These are phyloP conservation scores for Monodelphis domestica DNA, from an alignment of 2,797 vertebrate species.

Conservation along the genomic window DNA sequence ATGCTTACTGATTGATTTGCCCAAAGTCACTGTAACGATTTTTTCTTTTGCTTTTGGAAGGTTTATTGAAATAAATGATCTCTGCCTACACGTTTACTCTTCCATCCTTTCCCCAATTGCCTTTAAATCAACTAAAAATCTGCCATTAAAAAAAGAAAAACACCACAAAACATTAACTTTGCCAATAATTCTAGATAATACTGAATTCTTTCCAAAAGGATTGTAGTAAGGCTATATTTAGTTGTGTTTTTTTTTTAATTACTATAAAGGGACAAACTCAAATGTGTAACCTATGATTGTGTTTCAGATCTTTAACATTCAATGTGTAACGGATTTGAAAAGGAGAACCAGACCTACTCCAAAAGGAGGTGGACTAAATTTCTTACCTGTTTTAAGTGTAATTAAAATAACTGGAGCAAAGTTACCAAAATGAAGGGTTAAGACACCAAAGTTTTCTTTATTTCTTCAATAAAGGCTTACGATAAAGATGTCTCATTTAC, in stretches of 20 bases:
- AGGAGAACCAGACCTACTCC: conserved; percentile 33
- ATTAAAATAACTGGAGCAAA: conserved; percentile 50
- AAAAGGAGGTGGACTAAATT: neutral
- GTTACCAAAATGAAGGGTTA: conserved; percentile 61
- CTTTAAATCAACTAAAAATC: conserved; percentile 79
- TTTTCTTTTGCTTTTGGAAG: conserved; percentile 84
- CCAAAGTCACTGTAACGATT: too few relatives aligned
- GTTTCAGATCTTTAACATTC: conserved; percentile 50
- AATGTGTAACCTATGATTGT: conserved; percentile 55
- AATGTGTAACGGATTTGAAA: conserved; percentile 49
- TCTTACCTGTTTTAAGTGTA: conserved; percentile 22
- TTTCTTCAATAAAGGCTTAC: neutral
- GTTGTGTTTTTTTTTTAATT: conserved; percentile 38
- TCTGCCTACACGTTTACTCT: conserved; percentile 74
- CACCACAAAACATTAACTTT: conserved; percentile 75
- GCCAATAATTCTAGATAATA: conserved; percentile 82
- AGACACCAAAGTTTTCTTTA: conserved; percentile 16
- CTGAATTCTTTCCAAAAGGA: conserved; percentile 82
- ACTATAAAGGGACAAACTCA: conserved; percentile 73
- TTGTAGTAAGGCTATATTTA: conserved; percentile 75
- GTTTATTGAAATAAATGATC: conserved; percentile 85
- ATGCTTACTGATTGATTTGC: too few relatives aligned
- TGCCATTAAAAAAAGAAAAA: conserved; percentile 78
- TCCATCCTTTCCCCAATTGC: conserved; percentile 72
- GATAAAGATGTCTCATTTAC: neutral